Conservation (phyloP, 2,113 vertebrate genomes). For the Dromiciops gliroides region DNA sequence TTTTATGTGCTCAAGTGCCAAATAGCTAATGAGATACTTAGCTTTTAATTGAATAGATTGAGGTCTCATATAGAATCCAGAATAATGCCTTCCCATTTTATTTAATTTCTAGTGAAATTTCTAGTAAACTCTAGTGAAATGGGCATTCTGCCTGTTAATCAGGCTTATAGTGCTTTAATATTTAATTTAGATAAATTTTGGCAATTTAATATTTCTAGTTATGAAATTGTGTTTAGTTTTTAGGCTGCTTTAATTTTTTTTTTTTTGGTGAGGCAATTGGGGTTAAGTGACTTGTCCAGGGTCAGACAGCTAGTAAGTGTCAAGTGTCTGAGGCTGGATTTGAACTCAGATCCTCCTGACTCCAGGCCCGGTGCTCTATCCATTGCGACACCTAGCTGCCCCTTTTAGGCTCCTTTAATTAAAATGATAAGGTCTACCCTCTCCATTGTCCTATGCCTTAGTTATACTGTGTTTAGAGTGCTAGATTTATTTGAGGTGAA, state of each 20-base stretch:
- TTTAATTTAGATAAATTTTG: constrained; percentile 18
- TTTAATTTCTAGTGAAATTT: constrained; percentile 31
- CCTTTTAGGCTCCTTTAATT: background rate
- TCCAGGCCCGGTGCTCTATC: no score
- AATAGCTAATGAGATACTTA: constrained; percentile 40
- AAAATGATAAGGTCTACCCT: background rate
- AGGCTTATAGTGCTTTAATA: constrained; percentile 10
- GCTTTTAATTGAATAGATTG: constrained; percentile 21
- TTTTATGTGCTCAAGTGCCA: constrained; percentile 31
- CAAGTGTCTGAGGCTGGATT: no score
- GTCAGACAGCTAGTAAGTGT: no score
- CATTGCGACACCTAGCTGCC: no score
- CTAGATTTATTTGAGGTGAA: background rate
- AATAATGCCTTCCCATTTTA: constrained; percentile 29
- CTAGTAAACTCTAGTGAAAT: no score
- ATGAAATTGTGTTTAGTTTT: background rate
- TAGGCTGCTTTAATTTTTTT: background rate
- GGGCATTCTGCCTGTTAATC: constrained; percentile 21
- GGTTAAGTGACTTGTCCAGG: no score
- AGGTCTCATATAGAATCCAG: constrained; percentile 10
- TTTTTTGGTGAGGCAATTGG: no score
- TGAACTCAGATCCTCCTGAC: no score
- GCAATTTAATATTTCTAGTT: background rate
- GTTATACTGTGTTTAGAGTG: background rate
- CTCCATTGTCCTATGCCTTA: no score